Evolutionary conservation across 2,113 vertebrate genomes (phyloP), one percentile per base, ranked within the genome.

Genomic region (Sinocyclocheilus maitianheensis): DNA sequence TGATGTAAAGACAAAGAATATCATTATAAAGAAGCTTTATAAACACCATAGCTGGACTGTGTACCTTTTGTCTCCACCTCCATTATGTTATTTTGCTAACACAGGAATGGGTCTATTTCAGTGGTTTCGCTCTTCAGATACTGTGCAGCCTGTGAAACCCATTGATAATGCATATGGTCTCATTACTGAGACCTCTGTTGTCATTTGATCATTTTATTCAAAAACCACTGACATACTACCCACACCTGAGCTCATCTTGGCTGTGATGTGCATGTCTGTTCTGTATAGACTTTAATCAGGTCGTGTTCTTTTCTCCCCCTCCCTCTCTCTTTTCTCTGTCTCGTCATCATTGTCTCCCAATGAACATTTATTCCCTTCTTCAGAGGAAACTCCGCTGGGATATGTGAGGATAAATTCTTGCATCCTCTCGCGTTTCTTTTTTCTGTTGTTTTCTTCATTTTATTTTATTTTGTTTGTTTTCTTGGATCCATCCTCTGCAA

Each of bases 331-430:
- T 63, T 72, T 81, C 81, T 86, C 86, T 77, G 60, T 90, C 83
- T 84, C 77, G 84, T 82, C 88, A 77, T 87, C 90, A 87, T 87
- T 85, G 51, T 78, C 67, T n/a, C 80, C 67, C 86, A 88, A 74
- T 88, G 85, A 87, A 90, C 88, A 83, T 91, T 76, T 91, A 77
- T 89, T 90, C 51, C 92, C 92, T 92, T 90, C 92, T 92, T 34
- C 95, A 96, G 95, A 95, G 94, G 93, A 93, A 94, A 90, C 94
- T 95, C 80, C 94, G 94, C 93, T 92, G 94, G 92, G 92, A 91
- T 90, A 94, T 95, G 93, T 90, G 92, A 93, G 93, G 0, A 3
- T 88, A 89, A 37, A 85, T 60, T 83, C 77, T 83, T 93, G 91
- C 90, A 90, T 91, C 76, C 89, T 89, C 87, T 83, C 85, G 48